Evolutionary conservation across 2,797 vertebrate genomes (phyloP).

Genomic region (Acridotheres tristis): DNA sequence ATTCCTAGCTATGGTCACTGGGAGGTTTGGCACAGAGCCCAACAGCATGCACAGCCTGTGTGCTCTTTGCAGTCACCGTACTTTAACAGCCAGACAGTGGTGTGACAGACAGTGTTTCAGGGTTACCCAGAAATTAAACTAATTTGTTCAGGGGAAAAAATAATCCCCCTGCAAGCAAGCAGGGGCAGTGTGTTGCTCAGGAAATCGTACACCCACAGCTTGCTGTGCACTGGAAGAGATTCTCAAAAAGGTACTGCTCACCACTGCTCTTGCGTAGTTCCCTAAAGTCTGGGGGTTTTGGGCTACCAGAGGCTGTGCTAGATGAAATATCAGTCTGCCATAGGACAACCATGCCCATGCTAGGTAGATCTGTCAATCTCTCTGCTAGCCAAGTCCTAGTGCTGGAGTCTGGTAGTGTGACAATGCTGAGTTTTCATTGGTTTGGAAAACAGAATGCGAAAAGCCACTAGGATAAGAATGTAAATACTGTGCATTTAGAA

Average conservation of each 20-base stretch:
- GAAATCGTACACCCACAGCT: accelerated
- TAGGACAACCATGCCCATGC: neutral
- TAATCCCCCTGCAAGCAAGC: neutral
- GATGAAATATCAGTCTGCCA: neutral
- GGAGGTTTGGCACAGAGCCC: neutral
- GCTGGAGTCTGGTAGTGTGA: neutral
- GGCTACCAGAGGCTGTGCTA: neutral
- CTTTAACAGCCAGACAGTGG: neutral
- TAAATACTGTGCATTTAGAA: neutral
- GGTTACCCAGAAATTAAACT: neutral
- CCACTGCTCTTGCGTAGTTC: neutral
- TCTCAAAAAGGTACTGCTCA: neutral
- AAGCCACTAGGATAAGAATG: neutral
- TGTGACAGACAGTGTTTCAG: neutral
- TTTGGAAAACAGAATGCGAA: neutral
- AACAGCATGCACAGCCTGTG: accelerated
- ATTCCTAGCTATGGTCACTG: neutral
- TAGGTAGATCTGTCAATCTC: neutral
- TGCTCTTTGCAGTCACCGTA: accelerated
- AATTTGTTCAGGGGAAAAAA: neutral
- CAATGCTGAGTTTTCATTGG: accelerated
- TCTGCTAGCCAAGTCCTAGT: neutral
- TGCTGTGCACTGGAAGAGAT: neutral
- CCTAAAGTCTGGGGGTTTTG: accelerated
- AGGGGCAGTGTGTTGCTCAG: neutral